These are phyloP conservation scores for Thalpophila matura DNA, from an alignment of 2,888 invertebrate genomes.

Conservation along the genomic window DNA sequence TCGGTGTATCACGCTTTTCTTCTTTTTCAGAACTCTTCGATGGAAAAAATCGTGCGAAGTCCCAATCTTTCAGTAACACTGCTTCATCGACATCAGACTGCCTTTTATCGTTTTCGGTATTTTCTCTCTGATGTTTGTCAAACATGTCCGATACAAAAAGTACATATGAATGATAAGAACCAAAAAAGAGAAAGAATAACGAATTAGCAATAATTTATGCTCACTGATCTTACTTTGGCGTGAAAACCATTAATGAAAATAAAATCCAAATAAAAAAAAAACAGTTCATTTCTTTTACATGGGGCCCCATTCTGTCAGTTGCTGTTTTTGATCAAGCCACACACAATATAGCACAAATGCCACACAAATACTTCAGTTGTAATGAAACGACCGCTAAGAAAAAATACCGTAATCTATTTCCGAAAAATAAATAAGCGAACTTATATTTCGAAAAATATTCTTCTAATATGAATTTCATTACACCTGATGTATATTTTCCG, in stretches of 20 bases:
- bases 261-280: constrained; percentile 48
- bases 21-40: constrained; percentile 83
- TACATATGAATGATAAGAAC: constrained; percentile 81
- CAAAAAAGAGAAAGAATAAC: constrained; percentile 63
- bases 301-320: constrained; percentile 53
- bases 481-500: constrained; percentile 40
- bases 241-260: constrained; percentile 70
- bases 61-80: constrained; percentile 96
- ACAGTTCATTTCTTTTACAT: constrained; percentile 45
- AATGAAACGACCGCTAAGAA: constrained; percentile 44
- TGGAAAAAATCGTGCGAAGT: constrained; percentile 96
- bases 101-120: constrained; percentile 80
- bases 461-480: constrained; percentile 40
- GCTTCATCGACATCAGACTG: constrained; percentile 94
- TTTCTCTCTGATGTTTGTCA: constrained; percentile 85
- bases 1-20: constrained; percentile 79
- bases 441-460: constrained; percentile 26
- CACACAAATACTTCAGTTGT: constrained; percentile 47
- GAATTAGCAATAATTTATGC: constrained; percentile 69
- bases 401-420: constrained; percentile 12
- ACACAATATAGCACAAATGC: constrained; percentile 56
- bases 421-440: constrained; percentile 26
- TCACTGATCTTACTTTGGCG: constrained; percentile 90
- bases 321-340: constrained; percentile 57
- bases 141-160: constrained; percentile 87